Base-by-base conservation (phyloP, 1,140 invertebrate genomes). In the Zelostemma sp. region DNA sequence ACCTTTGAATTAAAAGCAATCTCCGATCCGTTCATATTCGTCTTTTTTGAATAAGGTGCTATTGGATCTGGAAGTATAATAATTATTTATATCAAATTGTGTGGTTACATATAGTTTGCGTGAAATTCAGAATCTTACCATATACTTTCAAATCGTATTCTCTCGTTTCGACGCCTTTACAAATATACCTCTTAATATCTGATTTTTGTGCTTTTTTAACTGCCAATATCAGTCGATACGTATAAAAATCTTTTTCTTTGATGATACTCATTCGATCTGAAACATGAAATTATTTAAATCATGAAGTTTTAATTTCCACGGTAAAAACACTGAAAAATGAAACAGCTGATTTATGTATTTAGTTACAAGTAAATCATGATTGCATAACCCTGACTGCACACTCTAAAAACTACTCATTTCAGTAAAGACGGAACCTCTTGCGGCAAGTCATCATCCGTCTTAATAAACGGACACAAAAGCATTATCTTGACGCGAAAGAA, bases 11-110 rank as follows among this genome's bases (percentile, higher is more conserved):
- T 71, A 4, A 81, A 57, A 17, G 18, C 19, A 12, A 64, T 62
- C 45, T 75, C 61, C 0, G 71, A 69, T 40, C 60, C 0, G 28
- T 80, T 75, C 70, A 83, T 68, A 63, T 81, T 82, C 11, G 69
- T 77, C 1, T 67, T 25, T 0, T 0, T 60, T 3, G 66, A 14
- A 31, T n/a, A 25, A 25, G 81, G 80, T 25, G 62, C 16, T 11
- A 51, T 41, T 28, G 81, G 68, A 46, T 72, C 82, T 82, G 19
- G 0, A 66, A 67, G 41, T 47, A 28, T 49, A 40, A 21, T 16
- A 18, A 51, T n/a, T 41, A 45, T 14, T 14, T 16, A 45, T 45
- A 8, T 45, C 21, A 25, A 25, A 25, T 45, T 18, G 3, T n/a
- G n/a, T n/a, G n/a, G n/a, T n/a, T n/a, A n/a, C n/a, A n/a, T n/a